These are phyloP conservation scores for Oreochromis spilurus DNA, from an alignment of 2,113 vertebrate species.

Conservation along the genomic window DNA sequence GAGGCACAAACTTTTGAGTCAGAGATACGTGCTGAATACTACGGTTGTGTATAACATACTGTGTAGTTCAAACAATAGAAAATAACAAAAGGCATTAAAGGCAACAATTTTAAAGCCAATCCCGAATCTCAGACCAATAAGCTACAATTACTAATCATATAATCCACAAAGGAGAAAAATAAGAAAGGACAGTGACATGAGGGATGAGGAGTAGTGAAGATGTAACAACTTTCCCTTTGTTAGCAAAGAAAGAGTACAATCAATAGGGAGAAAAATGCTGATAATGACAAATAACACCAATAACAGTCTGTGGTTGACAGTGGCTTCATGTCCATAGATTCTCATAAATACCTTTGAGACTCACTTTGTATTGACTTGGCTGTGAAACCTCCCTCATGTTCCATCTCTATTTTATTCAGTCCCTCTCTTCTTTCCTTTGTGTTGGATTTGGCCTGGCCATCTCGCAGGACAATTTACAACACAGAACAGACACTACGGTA, in stretches of 20 bases:
- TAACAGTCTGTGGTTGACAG: constrained; percentile 45
- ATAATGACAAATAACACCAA: constrained; percentile 68
- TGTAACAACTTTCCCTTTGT: constrained; percentile 45
- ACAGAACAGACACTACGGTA: constrained; percentile 1
- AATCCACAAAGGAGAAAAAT: background rate
- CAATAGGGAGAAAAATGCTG: constrained; percentile 53
- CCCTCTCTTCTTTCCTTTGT: constrained; percentile 31
- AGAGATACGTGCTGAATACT: background rate
- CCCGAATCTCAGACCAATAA: background rate
- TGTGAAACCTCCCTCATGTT: constrained; percentile 26
- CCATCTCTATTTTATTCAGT: constrained; percentile 21
- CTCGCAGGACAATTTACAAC: constrained; percentile 26
- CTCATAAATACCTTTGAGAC: constrained; percentile 49
- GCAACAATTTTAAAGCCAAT: background rate
- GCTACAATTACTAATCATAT: background rate
- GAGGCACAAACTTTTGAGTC: background rate
- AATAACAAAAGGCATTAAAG: background rate
- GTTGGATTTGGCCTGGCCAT: constrained; percentile 28
- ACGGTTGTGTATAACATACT: background rate
- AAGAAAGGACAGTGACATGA: background rate
- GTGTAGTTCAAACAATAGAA: background rate
- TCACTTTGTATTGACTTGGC: constrained; percentile 61
- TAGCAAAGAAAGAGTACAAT: constrained; percentile 30
- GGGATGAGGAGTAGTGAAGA: background rate
- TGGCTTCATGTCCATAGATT: constrained; percentile 54